Evolutionary conservation across 2,113 vertebrate species (phyloP).

Genomic region (Psilopogon haemacephalus): DNA sequence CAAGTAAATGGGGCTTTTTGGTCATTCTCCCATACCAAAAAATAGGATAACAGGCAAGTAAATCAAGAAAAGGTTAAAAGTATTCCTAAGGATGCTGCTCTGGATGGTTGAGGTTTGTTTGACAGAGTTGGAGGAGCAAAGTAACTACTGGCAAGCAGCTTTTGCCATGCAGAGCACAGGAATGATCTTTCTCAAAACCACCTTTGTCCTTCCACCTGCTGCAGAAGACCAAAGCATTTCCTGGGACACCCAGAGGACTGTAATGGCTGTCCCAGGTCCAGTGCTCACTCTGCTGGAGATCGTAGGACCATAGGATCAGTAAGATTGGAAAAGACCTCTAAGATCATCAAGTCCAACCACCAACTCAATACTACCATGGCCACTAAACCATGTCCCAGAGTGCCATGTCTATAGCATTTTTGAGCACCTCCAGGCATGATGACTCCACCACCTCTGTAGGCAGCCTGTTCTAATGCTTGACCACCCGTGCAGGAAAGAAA

Average conservation of each 20-base stretch:
- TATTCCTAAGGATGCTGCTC: neutral
- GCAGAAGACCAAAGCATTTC: neutral
- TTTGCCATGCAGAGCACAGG: neutral
- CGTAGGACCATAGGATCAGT: no score
- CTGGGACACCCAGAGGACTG: neutral
- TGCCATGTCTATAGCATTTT: no score
- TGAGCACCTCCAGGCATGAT: no score
- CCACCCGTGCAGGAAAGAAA: no score
- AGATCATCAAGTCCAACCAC: no score
- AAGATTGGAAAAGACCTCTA: no score
- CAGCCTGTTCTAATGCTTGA: no score
- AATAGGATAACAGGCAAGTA: neutral
- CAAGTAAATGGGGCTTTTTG: neutral
- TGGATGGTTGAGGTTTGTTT: neutral
- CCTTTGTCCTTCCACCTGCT: neutral
- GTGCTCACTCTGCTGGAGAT: neutral
- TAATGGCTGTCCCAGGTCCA: neutral
- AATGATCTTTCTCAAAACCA: neutral
- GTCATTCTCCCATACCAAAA: neutral
- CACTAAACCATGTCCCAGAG: no score
- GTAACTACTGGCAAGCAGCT: neutral
- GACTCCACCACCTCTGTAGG: no score
- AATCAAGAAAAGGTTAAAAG: neutral
- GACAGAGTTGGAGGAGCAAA: neutral
- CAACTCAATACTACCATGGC: no score